Conservation (phyloP, 2,888 invertebrate genomes). For the Platynereis dumerilii region DNA sequence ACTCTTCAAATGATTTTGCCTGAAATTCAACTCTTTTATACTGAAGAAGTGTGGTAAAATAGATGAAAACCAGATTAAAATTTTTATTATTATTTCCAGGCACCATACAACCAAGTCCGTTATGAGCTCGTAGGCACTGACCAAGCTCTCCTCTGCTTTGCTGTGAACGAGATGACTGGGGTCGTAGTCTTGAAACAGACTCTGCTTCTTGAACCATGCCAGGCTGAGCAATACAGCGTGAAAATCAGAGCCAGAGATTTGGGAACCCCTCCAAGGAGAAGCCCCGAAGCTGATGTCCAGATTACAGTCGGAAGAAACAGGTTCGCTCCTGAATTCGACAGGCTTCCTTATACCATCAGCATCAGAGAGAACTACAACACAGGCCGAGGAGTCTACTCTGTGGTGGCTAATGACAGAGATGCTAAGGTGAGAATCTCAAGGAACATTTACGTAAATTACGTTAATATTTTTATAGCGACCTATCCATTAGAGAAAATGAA, state of each 20-base stretch:
- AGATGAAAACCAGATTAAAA: not conserved
- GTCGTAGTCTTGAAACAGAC: slow-evolving; percentile 34
- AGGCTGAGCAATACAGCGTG: slow-evolving; percentile 28
- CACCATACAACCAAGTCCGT: slow-evolving; percentile 49
- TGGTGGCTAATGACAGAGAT: slow-evolving; percentile 20
- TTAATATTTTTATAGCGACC: no score
- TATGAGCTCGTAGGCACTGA: slow-evolving; percentile 50
- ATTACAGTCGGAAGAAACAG: slow-evolving; percentile 42
- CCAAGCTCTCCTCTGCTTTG: slow-evolving; percentile 44
- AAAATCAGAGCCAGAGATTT: slow-evolving; percentile 43
- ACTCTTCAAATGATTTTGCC: not conserved
- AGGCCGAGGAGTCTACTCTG: slow-evolving; percentile 21
- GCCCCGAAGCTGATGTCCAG: slow-evolving; percentile 39
- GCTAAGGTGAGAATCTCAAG: slow-evolving; percentile 23
- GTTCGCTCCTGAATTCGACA: slow-evolving; percentile 37
- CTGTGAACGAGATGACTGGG: slow-evolving; percentile 38
- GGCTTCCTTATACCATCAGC: slow-evolving; percentile 9
- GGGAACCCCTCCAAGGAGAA: slow-evolving; percentile 36
- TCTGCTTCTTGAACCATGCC: slow-evolving; percentile 36
- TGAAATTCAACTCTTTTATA: not conserved
- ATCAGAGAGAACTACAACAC: slow-evolving; percentile 23
- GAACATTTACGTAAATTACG: not conserved
- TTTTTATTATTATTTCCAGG: slow-evolving; percentile 24
- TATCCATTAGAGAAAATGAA: no score
- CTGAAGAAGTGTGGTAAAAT: not conserved